A percentile compares a stretch with the other conserved stretches of the same genome.
Evolutionary conservation across 2,888 invertebrate species (phyloP).

Genomic region (Oscheius myriophilus): DNA sequence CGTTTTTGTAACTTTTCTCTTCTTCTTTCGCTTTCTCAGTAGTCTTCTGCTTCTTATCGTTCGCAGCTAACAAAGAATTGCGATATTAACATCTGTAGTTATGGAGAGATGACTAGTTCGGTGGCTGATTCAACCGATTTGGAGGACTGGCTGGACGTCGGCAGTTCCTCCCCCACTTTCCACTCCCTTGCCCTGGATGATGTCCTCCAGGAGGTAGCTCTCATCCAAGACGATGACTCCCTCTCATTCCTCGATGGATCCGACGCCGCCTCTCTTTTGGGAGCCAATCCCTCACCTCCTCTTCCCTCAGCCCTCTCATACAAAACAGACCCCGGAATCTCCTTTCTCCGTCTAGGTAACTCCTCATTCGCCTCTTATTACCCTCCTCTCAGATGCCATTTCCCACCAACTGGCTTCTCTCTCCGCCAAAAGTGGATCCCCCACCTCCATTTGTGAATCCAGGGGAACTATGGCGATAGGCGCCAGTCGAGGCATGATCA

Average conservation of each 20-base stretch:
- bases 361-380: background rate
- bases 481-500: constrained; percentile 55
- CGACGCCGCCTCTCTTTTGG: constrained; percentile 28
- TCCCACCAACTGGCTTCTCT: constrained; percentile 55
- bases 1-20: background rate
- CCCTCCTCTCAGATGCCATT: constrained; percentile 45
- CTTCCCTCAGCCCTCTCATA: constrained; percentile 35
- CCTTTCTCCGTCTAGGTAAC: constrained; percentile 5
- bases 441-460: constrained; percentile 50
- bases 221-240: constrained; percentile 29
- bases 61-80: no score
- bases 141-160: constrained; percentile 59
- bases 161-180: constrained; percentile 46
- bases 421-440: constrained; percentile 41
- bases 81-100: no score
- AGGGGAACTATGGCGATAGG: constrained; percentile 57
- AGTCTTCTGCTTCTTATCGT: no score
- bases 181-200: constrained; percentile 58
- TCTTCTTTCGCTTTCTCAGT: no score
- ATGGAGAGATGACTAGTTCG: constrained; percentile 12
- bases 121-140: constrained; percentile 39
- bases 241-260: constrained; percentile 39
- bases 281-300: constrained; percentile 20
- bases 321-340: constrained; percentile 45
- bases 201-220: constrained; percentile 47